Evolutionary conservation across 92 coral and sea anemone genomes (phyloP).

Genomic region (Blastomussa wellsi): DNA sequence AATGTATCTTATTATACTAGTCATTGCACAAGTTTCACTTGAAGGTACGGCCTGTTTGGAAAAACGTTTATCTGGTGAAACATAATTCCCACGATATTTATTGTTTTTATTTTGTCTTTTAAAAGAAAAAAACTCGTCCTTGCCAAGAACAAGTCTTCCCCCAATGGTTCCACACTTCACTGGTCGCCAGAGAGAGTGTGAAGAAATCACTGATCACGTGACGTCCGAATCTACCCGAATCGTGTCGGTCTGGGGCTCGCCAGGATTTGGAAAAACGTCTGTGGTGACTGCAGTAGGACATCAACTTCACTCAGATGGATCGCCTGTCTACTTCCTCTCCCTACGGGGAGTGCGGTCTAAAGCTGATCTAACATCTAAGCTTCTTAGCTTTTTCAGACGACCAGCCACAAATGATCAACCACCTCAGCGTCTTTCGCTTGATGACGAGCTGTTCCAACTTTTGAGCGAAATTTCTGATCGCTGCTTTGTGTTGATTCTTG

Average conservation of each 20-base stretch:
- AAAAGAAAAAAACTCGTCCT: neutral
- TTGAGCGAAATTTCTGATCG: neutral
- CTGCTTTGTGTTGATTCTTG: neutral
- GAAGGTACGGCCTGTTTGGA: too few species aligned
- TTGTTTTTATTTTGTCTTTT: too few species aligned
- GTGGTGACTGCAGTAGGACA: neutral
- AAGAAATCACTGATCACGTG: neutral
- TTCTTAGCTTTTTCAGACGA: neutral
- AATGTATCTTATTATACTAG: too few species aligned
- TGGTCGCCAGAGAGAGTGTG: neutral
- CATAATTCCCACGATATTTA: neutral
- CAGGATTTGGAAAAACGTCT: neutral
- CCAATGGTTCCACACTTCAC: neutral
- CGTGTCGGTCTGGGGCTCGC: neutral
- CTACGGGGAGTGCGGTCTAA: neutral
- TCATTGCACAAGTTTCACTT: neutral
- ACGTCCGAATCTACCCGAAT: neutral
- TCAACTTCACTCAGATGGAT: neutral
- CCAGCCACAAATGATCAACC: neutral
- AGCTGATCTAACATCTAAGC: neutral
- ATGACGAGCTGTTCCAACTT: neutral
- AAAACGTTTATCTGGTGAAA: too few species aligned
- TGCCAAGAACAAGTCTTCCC: neutral
- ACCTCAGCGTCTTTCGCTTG: neutral
- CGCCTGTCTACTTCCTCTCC: neutral